Conservation (phyloP, 1,140 invertebrate genomes). For the Riptortus pedestris region DNA sequence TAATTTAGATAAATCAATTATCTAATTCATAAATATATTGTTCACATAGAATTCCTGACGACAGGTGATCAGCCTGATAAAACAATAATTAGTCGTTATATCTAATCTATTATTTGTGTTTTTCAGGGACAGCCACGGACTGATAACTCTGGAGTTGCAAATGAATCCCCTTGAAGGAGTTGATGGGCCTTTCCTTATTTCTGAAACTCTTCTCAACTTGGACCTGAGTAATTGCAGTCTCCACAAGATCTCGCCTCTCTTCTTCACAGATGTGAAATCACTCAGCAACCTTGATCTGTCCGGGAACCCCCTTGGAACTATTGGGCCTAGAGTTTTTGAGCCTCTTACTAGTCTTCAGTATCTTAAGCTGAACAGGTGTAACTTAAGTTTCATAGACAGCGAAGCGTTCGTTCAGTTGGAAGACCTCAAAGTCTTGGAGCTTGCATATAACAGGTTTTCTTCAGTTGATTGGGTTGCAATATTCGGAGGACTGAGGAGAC, state of each 20-base stretch:
- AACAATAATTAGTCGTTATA: no score
- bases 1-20: no score
- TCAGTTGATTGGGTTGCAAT: conserved; percentile 49
- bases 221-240: conserved; percentile 55
- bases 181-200: conserved; percentile 52
- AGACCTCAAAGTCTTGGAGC: conserved; percentile 52
- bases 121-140: conserved; percentile 52
- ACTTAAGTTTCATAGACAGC: conserved; percentile 46
- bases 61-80: no score
- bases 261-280: conserved; percentile 55
- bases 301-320: conserved; percentile 49
- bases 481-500: conserved; percentile 44
- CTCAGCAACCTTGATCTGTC: conserved; percentile 56
- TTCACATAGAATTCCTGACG: no score
- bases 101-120: no score
- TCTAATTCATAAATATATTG: no score
- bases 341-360: conserved; percentile 51
- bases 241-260: conserved; percentile 45
- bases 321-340: conserved; percentile 49
- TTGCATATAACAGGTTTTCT: conserved; percentile 48
- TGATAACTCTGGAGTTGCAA: conserved; percentile 57
- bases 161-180: conserved; percentile 51
- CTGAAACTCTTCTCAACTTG: conserved; percentile 51
- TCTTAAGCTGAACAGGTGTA: conserved; percentile 53
- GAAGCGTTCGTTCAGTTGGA: conserved; percentile 45